These are phyloP conservation scores for Hylaeus volcanicus DNA, from an alignment of 1,140 invertebrate species.

Conservation along the genomic window DNA sequence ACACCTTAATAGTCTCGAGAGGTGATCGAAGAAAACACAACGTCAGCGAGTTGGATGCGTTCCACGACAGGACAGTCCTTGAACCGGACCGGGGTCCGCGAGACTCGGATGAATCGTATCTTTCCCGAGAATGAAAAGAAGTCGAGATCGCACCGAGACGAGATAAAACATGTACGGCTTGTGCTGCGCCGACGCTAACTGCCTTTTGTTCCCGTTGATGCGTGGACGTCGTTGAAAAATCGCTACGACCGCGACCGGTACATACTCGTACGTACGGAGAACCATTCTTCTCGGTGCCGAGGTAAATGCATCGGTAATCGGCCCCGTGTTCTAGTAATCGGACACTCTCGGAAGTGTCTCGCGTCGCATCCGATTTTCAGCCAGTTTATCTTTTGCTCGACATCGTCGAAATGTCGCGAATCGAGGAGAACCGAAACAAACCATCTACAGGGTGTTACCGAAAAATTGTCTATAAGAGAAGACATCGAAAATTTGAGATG, in stretches of 20 bases:
- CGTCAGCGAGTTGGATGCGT: conserved; percentile 53
- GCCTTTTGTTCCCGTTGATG: background rate
- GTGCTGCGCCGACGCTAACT: conserved; percentile 8
- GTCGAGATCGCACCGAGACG: conserved; percentile 47
- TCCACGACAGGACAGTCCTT: conserved; percentile 41
- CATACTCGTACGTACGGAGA: too few species aligned
- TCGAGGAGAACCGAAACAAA: too few species aligned
- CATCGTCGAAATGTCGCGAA: too few species aligned
- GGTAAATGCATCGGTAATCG: too few species aligned
- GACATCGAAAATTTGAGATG: too few species aligned
- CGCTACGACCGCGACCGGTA: background rate
- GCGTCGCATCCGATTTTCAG: too few species aligned
- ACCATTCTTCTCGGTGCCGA: too few species aligned
- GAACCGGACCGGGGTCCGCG: conserved; percentile 43
- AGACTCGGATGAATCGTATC: conserved; percentile 47
- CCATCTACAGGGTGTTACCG: too few species aligned
- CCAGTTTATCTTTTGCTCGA: too few species aligned
- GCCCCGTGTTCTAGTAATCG: conserved; percentile 29
- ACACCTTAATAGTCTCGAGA: conserved; percentile 8
- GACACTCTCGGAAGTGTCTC: conserved; percentile 3
- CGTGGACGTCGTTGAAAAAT: background rate
- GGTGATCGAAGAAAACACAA: conserved; percentile 20
- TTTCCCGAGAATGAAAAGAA: conserved; percentile 36
- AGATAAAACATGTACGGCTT: conserved; percentile 60
- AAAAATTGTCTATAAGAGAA: too few species aligned